phyloP scores from a whole-genome alignment of 2,113 vertebrate genomes.

The Tychaedon coryphoeus region DNA sequence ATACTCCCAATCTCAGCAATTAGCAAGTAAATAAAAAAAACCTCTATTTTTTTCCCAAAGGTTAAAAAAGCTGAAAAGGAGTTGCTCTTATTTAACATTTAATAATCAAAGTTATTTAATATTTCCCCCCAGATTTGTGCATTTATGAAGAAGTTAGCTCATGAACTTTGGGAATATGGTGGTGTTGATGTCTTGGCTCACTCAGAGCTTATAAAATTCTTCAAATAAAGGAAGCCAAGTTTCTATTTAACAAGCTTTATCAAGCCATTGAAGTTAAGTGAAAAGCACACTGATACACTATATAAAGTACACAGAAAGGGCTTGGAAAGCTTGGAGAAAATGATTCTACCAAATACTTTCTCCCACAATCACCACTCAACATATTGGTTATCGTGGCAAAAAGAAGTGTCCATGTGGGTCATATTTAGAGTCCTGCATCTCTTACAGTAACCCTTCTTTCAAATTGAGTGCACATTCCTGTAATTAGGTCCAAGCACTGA shows the following conservation, averaged over 20 bases:
- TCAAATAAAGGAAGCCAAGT: conserved; percentile 32
- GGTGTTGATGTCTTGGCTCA: neutral
- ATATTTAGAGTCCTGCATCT: neutral
- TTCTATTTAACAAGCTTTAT: conserved; percentile 64
- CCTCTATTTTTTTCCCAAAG: neutral
- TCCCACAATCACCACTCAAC: neutral
- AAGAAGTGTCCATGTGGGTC: neutral
- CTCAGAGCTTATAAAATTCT: neutral
- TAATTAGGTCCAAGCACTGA: neutral
- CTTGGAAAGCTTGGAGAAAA: conserved; percentile 16
- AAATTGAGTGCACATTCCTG: neutral
- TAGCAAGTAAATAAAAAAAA: neutral
- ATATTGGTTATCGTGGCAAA: accelerated
- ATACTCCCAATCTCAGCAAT: neutral
- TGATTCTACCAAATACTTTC: conserved; percentile 2
- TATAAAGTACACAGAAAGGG: conserved; percentile 18
- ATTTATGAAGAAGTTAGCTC: neutral
- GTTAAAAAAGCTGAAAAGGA: neutral
- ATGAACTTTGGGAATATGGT: neutral
- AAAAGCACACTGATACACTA: neutral
- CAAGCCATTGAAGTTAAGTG: conserved; percentile 30
- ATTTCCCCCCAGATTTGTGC: neutral
- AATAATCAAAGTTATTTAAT: neutral
- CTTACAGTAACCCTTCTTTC: neutral
- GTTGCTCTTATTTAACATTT: neutral